These are phyloP conservation scores for Coptotermes formosanus DNA, from an alignment of 1,140 invertebrate genomes.

Conservation along the genomic window DNA sequence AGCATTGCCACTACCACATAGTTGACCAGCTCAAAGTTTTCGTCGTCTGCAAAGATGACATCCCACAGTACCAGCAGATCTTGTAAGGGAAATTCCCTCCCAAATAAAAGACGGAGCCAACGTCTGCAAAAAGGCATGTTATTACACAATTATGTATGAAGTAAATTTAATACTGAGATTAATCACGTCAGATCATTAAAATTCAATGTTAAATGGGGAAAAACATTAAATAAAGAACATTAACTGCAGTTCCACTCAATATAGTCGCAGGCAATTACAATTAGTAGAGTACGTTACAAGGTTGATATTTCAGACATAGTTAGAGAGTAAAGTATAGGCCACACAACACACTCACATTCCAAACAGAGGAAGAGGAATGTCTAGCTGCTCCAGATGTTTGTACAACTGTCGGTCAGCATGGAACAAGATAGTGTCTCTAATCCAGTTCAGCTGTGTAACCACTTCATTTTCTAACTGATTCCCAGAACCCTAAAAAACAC, in stretches of 20 bases:
- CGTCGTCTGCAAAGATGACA: conserved; percentile 73
- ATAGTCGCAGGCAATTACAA: too few species aligned
- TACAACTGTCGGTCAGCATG: conserved; percentile 64
- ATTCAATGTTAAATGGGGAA: too few species aligned
- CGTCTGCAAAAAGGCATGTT: conserved; percentile 55
- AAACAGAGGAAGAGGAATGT: conserved; percentile 76
- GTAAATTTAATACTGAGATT: conserved; percentile 29
- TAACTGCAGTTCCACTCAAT: too few species aligned
- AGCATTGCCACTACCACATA: conserved; percentile 76
- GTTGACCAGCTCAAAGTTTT: conserved; percentile 66
- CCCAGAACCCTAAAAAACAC: conserved; percentile 11
- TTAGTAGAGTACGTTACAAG: too few species aligned
- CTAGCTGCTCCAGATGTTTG: conserved; percentile 63
- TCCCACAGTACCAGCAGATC: conserved; percentile 77
- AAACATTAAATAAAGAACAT: too few species aligned
- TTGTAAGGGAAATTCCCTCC: conserved; percentile 72
- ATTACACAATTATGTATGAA: not conserved
- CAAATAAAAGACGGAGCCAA: conserved; percentile 77
- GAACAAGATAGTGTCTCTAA: conserved; percentile 66
- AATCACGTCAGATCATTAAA: not conserved
- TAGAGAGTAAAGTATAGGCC: not conserved
- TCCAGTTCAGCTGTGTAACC: conserved; percentile 65
- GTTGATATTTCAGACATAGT: too few species aligned
- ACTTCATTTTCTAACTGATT: conserved; percentile 56
- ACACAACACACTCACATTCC: conserved; percentile 65